Conservation (phyloP, 2,113 vertebrate species). For the Platysternon megacephalum region DNA sequence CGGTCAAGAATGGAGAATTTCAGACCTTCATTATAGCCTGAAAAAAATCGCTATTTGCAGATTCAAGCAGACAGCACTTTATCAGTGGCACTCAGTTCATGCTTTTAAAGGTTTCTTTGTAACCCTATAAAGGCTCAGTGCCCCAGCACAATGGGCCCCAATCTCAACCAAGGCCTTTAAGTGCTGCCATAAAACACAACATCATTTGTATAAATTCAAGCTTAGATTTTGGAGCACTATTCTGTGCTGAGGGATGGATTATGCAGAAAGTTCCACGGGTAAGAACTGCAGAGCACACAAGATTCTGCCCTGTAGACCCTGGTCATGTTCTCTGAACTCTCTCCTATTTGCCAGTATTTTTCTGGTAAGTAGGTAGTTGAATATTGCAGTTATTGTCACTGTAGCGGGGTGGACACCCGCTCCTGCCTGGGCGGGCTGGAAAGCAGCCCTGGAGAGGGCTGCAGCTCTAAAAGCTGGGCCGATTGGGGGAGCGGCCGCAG, state of each 20-base stretch:
- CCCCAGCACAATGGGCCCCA: neutral
- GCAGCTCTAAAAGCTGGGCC: too few species aligned
- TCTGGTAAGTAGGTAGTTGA: neutral
- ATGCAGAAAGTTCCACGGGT: neutral
- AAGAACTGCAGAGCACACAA: too few species aligned
- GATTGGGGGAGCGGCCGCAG: too few species aligned
- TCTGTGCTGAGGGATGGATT: rapidly evolving
- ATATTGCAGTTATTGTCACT: neutral
- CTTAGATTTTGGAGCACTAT: neutral
- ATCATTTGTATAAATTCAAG: neutral
- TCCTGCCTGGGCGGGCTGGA: too few species aligned
- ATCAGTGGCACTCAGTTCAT: neutral
- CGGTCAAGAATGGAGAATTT: too few species aligned
- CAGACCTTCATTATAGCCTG: too few species aligned
- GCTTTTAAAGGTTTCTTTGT: neutral
- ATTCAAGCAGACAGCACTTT: neutral
- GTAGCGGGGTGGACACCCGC: too few species aligned
- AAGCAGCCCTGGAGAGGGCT: too few species aligned
- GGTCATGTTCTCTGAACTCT: too few species aligned
- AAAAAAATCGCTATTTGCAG: too few species aligned
- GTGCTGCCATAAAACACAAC: neutral
- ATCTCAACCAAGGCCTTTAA: neutral
- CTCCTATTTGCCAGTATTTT: neutral
- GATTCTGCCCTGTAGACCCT: neutral
- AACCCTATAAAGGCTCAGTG: neutral